phyloP scores from a whole-genome alignment of 2,888 invertebrate species.

The Polydrusus pterygomalis region DNA sequence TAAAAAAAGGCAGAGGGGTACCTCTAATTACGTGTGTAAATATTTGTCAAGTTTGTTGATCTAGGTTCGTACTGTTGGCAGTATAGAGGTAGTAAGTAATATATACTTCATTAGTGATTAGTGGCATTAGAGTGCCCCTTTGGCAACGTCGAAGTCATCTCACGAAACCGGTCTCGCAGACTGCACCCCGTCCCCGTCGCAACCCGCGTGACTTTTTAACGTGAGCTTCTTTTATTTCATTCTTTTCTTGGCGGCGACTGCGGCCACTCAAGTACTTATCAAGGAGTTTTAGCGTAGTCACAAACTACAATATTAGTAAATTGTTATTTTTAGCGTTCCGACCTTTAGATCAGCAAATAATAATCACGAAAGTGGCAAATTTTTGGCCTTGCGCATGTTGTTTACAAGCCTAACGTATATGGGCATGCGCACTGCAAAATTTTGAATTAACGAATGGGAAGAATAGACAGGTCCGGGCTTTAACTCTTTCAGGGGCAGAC shows the following conservation, averaged over 20 bases:
- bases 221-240: conserved; percentile 56
- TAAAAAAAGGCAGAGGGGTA: not conserved
- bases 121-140: conserved; percentile 43
- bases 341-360: too few relatives aligned
- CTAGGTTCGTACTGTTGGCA: not conserved
- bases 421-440: too few relatives aligned
- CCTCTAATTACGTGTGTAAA: not conserved
- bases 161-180: conserved; percentile 50
- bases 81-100: too few relatives aligned
- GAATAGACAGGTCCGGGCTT: too few relatives aligned
- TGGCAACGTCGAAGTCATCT: conserved; percentile 53
- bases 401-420: too few relatives aligned
- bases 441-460: too few relatives aligned
- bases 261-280: conserved; percentile 51
- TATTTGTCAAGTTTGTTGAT: conserved; percentile 9
- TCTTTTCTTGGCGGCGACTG: conserved; percentile 53
- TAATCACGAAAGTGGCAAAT: too few relatives aligned
- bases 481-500: too few relatives aligned
- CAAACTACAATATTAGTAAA: too few relatives aligned
- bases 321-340: too few relatives aligned
- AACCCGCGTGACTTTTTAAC: conserved; percentile 52
- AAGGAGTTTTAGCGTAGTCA: conserved; percentile 36
- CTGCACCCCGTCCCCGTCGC: conserved; percentile 28
- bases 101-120: not conserved
- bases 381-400: too few relatives aligned